These are phyloP conservation scores for Octopus bimaculoides DNA, from an alignment of 1,140 invertebrate genomes.

Conservation along the genomic window DNA sequence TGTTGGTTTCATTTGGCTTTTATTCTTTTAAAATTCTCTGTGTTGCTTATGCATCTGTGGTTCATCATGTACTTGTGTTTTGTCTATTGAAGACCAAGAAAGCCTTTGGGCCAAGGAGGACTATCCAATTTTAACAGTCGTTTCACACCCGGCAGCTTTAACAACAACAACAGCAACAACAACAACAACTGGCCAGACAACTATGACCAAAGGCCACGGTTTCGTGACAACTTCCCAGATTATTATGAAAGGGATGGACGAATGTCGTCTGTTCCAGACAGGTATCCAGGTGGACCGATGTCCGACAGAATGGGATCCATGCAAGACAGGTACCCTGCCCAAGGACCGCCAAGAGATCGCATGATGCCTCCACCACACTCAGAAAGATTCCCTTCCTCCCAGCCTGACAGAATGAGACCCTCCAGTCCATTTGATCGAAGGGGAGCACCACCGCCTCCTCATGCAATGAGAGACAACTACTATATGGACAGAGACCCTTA, in stretches of 20 bases:
- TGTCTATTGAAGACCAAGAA: not conserved
- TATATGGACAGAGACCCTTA: slow-evolving; percentile 14
- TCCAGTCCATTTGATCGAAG: slow-evolving; percentile 1
- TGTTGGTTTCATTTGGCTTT: no score
- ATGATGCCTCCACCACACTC: slow-evolving; percentile 3
- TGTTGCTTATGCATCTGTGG: no score
- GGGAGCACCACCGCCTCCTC: not conserved
- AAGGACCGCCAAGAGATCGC: not conserved
- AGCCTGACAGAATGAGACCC: slow-evolving; percentile 5
- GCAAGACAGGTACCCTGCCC: not conserved
- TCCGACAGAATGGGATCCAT: not conserved
- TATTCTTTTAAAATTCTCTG: no score
- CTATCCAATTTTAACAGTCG: not conserved
- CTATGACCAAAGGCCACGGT: not conserved
- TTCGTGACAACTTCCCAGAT: slow-evolving; percentile 7
- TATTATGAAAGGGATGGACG: slow-evolving; percentile 3
- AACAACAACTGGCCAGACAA: no score
- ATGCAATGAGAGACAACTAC: slow-evolving; percentile 1
- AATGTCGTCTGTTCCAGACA: not conserved
- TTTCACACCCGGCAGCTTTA: not conserved
- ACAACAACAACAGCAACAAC: not conserved
- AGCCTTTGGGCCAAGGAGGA: not conserved
- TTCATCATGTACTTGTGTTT: no score
- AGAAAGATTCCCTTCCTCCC: not conserved
- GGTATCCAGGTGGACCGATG: not conserved